Evolutionary conservation across 2,113 vertebrate species (phyloP).

Genomic region (Hemibagrus wyckioides): DNA sequence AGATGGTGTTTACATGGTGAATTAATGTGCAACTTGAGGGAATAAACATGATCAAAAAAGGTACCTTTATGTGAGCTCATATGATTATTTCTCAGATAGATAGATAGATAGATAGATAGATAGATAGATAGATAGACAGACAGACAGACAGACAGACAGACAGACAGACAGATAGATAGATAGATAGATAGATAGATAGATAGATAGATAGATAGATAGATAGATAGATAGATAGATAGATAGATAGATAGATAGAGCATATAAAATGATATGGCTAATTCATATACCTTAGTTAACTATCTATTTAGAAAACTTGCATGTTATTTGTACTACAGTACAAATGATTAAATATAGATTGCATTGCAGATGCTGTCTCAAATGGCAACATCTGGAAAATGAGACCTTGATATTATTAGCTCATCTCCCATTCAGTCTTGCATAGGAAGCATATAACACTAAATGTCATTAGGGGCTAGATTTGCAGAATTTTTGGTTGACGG

Average conservation of each 20-base stretch:
- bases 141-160: too few species aligned
- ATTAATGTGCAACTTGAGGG: neutral
- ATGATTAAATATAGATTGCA: neutral
- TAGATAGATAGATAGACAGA: too few species aligned
- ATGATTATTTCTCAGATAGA: neutral
- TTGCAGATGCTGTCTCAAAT: neutral
- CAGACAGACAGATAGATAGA: too few species aligned
- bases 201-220: too few species aligned
- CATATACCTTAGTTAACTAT: neutral
- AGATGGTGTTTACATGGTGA: neutral
- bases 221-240: too few species aligned
- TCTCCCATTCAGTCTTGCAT: neutral
- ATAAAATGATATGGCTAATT: too few species aligned
- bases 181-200: too few species aligned
- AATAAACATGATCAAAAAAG: neutral
- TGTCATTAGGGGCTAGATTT: neutral
- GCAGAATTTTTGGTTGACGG: neutral
- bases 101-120: too few species aligned
- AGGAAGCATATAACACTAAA: neutral
- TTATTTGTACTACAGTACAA: neutral
- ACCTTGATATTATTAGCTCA: neutral
- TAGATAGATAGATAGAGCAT: too few species aligned
- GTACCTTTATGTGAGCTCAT: neutral
- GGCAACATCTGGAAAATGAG: neutral
- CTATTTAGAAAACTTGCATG: neutral